phyloP scores from a whole-genome alignment of 2,888 invertebrate species.

The Yponomeuta malinellus region DNA sequence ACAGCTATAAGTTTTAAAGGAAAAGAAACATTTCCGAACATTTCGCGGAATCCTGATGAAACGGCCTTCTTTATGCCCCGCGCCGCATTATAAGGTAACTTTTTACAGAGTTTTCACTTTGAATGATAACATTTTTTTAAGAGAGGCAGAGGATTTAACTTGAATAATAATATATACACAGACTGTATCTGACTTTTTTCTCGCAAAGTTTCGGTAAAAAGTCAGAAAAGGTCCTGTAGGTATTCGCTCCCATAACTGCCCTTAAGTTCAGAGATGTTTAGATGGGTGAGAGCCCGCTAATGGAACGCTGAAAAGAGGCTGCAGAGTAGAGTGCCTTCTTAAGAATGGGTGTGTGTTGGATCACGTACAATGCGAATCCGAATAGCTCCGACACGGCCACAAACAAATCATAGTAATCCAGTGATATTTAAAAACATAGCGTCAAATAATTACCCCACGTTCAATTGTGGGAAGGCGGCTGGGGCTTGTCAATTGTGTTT shows the following conservation, averaged over 20 bases:
- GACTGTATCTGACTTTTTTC: not conserved
- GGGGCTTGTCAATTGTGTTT: too few species aligned
- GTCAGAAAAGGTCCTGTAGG: not conserved
- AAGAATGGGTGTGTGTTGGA: not conserved
- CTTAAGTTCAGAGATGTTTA: not conserved
- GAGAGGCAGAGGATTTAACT: not conserved
- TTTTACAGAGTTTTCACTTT: not conserved
- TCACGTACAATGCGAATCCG: not conserved
- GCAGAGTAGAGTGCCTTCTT: not conserved
- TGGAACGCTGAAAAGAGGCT: not conserved
- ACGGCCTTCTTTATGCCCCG: not conserved
- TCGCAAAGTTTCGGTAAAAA: not conserved
- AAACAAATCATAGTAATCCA: slow-evolving; percentile 6
- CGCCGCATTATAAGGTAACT: not conserved
- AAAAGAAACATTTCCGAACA: not conserved
- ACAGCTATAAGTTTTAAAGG: slow-evolving; percentile 4
- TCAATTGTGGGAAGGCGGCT: too few species aligned
- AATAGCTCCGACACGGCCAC: not conserved
- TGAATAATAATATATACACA: not conserved
- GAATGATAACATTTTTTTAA: not conserved
- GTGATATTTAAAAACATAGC: too few species aligned
- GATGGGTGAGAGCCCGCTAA: not conserved
- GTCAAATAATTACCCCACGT: too few species aligned
- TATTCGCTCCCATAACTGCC: not conserved
- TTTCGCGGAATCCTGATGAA: not conserved